Conservation (phyloP, 1,140 invertebrate genomes). For the Drosophila nannoptera region DNA sequence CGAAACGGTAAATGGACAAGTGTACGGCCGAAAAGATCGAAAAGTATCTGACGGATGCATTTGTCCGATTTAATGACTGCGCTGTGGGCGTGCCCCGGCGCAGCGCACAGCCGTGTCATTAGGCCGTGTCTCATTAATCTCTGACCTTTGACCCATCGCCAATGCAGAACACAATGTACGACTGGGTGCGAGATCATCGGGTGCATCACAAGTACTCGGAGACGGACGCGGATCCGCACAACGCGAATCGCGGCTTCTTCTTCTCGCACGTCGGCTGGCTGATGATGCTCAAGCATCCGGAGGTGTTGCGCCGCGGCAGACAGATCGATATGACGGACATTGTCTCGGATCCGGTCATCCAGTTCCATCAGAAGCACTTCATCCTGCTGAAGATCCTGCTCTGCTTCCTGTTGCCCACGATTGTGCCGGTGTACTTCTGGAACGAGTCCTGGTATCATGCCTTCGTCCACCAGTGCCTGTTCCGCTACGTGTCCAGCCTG, state of each 20-base stretch:
- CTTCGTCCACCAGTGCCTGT: constrained; percentile 82
- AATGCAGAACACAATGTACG: constrained; percentile 82
- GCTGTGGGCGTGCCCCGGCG: constrained; percentile 33
- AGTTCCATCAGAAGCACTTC: constrained; percentile 88
- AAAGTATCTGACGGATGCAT: constrained; percentile 60
- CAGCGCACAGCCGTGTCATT: no score
- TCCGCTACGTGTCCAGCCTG: constrained; percentile 88
- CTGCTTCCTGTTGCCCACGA: constrained; percentile 88
- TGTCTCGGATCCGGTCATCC: constrained; percentile 85
- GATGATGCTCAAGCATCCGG: constrained; percentile 90
- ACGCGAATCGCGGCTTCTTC: constrained; percentile 93
- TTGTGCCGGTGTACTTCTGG: constrained; percentile 88
- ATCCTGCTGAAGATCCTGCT: constrained; percentile 84
- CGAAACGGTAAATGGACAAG: constrained; percentile 34
- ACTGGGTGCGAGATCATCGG: constrained; percentile 90
- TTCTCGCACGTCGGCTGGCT: constrained; percentile 96
- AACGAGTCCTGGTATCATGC: constrained; percentile 83
- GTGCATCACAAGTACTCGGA: constrained; percentile 95
- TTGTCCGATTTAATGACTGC: constrained; percentile 69
- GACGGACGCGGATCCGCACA: constrained; percentile 94
- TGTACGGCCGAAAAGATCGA: constrained; percentile 23
- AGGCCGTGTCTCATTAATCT: not conserved
- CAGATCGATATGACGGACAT: constrained; percentile 90
- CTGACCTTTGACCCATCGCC: not conserved
- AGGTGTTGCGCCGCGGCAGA: constrained; percentile 86